Conservation (phyloP, 2,888 invertebrate genomes). For the Drosophila tripunctata region DNA sequence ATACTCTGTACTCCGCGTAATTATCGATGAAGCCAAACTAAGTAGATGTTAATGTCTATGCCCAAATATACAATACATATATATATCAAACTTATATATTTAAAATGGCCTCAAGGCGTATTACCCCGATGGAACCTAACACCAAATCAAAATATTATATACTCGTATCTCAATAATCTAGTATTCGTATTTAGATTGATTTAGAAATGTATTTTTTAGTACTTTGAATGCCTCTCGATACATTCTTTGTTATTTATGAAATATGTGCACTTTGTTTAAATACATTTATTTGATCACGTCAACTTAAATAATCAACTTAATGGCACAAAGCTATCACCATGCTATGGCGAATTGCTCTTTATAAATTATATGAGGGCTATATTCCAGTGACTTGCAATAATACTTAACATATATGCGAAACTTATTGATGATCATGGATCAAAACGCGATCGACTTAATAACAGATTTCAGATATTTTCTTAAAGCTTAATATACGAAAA, state of each 20-base stretch:
- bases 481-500: constrained; percentile 39
- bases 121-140: constrained; percentile 17
- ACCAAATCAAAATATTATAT: constrained; percentile 46
- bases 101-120: constrained; percentile 21
- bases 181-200: constrained; percentile 28
- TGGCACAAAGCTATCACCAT: constrained; percentile 38
- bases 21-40: constrained; percentile 33
- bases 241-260: constrained; percentile 57
- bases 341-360: constrained; percentile 17
- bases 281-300: constrained; percentile 38
- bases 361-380: constrained; percentile 7
- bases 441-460: constrained; percentile 38
- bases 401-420: constrained; percentile 35
- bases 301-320: constrained; percentile 11
- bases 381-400: constrained; percentile 49
- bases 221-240: constrained; percentile 26
- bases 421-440: constrained; percentile 52
- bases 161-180: constrained; percentile 15
- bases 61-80: constrained; percentile 14
- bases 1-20: constrained; percentile 39
- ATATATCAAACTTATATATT: constrained; percentile 9
- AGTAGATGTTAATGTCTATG: constrained; percentile 35
- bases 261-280: constrained; percentile 71
- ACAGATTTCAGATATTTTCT: constrained; percentile 52
- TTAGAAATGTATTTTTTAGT: constrained; percentile 37